Evolutionary conservation across 2,888 invertebrate genomes (phyloP).

Genomic region (Ormyrus labotus): DNA sequence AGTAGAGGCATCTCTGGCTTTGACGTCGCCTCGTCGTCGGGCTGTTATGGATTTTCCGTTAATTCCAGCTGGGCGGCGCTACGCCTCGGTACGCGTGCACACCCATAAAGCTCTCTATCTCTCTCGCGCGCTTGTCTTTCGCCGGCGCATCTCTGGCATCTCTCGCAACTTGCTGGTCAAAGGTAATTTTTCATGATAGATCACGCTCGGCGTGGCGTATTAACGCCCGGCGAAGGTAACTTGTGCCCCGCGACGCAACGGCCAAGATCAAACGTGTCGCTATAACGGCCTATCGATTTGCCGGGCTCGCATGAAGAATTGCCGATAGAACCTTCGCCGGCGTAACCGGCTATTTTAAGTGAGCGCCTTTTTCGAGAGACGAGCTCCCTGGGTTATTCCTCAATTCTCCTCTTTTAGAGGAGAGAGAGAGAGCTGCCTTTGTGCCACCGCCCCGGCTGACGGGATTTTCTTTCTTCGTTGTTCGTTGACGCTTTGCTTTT

Average conservation of each 20-base stretch:
- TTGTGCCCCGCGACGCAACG: constrained; percentile 52
- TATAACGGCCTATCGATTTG: constrained; percentile 27
- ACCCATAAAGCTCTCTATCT: no score
- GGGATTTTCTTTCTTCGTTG: constrained; percentile 9
- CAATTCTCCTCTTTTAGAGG: not conserved
- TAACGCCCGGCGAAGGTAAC: constrained; percentile 13
- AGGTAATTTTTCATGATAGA: constrained; percentile 76
- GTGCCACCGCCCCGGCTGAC: not conserved
- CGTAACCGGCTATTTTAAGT: constrained; percentile 6
- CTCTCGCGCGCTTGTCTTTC: no score
- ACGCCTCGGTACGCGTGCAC: no score
- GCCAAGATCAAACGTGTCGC: constrained; percentile 73
- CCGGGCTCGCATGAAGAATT: constrained; percentile 53
- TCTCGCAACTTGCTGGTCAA: constrained; percentile 66
- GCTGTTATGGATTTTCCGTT: constrained; percentile 68
- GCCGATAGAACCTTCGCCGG: constrained; percentile 39
- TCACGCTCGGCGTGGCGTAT: constrained; percentile 67
- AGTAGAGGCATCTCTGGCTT: constrained; percentile 48
- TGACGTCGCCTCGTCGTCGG: constrained; percentile 63
- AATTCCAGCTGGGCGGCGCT: constrained; percentile 61
- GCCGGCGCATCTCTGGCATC: constrained; percentile 52
- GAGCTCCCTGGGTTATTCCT: not conserved
- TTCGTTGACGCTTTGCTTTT: constrained; percentile 51
- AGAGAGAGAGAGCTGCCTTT: not conserved
- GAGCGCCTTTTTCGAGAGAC: not conserved